phyloP scores from a whole-genome alignment of 1,140 invertebrate genomes.

The Drosophila micromelanica region DNA sequence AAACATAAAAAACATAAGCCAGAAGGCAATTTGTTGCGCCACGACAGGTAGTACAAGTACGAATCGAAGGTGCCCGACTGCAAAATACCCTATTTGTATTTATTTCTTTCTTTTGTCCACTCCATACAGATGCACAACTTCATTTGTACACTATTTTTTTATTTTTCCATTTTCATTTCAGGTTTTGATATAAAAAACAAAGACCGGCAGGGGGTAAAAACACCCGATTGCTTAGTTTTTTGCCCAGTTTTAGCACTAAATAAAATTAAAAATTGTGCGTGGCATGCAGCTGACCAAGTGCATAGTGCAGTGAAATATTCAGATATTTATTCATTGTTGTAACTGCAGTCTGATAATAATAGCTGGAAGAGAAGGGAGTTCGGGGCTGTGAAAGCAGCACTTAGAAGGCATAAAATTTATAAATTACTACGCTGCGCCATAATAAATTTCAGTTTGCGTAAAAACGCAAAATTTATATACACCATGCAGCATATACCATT shows the following conservation, averaged over 20 bases:
- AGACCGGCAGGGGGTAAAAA: background rate
- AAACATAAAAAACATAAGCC: conserved; percentile 42
- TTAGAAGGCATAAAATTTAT: conserved; percentile 81
- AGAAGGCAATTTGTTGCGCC: conserved; percentile 72
- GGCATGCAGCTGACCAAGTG: conserved; percentile 34
- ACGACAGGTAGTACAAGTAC: conserved; percentile 4
- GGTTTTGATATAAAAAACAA: too few relatives aligned
- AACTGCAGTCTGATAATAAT: conserved; percentile 30
- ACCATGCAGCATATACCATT: conserved; percentile 26
- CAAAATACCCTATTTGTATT: background rate
- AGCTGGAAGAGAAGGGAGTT: conserved; percentile 1
- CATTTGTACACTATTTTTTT: too few relatives aligned
- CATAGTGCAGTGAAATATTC: conserved; percentile 28
- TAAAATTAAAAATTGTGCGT: conserved; percentile 74
- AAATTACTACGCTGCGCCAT: conserved; percentile 79
- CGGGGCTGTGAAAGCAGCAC: conserved; percentile 39
- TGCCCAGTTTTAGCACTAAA: conserved; percentile 28
- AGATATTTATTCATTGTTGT: conserved; percentile 30
- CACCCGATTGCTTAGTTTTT: conserved; percentile 9
- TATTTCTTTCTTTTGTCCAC: too few relatives aligned
- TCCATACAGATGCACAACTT: too few relatives aligned
- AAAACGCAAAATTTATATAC: conserved; percentile 82
- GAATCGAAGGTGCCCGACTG: background rate
- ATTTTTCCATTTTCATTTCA: too few relatives aligned
- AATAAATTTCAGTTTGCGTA: conserved; percentile 82